Conservation (phyloP, 2,888 invertebrate species). For the Sussaba pulchella region DNA sequence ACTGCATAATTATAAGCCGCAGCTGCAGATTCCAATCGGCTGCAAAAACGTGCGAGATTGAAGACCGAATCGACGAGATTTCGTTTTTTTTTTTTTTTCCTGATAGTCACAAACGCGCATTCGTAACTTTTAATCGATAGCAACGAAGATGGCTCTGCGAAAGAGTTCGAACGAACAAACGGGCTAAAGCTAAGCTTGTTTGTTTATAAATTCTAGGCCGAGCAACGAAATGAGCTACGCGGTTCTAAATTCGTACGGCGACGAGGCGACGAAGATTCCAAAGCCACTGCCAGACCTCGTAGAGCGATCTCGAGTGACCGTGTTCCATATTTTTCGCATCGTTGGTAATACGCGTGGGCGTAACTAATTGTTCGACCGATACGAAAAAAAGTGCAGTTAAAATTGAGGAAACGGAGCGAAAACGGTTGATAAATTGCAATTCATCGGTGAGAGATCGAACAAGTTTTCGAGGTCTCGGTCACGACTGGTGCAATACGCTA, state of each 20-base stretch:
- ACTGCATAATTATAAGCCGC: no score
- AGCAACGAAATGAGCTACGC: slow-evolving; percentile 31
- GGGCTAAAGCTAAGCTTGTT: slow-evolving; percentile 22
- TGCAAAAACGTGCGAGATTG: no score
- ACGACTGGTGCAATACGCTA: neutral
- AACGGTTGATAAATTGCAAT: neutral
- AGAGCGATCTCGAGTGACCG: slow-evolving; percentile 55
- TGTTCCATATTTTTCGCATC: slow-evolving; percentile 63
- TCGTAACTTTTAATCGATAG: neutral
- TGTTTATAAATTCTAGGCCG: slow-evolving; percentile 54
- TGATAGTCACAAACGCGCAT: neutral
- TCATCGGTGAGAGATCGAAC: slow-evolving; percentile 5
- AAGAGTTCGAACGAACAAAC: neutral
- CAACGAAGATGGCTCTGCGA: neutral
- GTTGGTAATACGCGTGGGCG: slow-evolving; percentile 24
- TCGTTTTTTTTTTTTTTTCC: neutral
- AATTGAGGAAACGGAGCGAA: neutral
- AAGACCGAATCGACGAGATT: no score
- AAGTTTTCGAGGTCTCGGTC: neutral
- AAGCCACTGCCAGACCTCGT: slow-evolving; percentile 75
- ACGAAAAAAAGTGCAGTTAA: slow-evolving; percentile 24
- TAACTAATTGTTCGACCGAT: slow-evolving; percentile 23
- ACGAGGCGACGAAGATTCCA: slow-evolving; percentile 71
- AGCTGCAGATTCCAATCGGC: no score
- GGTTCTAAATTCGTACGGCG: slow-evolving; percentile 75